Percentiles rank a stretch among this genome's conserved stretches.
Conservation (phyloP, 2,797 vertebrate genomes). For the Muscicapa comitata region DNA sequence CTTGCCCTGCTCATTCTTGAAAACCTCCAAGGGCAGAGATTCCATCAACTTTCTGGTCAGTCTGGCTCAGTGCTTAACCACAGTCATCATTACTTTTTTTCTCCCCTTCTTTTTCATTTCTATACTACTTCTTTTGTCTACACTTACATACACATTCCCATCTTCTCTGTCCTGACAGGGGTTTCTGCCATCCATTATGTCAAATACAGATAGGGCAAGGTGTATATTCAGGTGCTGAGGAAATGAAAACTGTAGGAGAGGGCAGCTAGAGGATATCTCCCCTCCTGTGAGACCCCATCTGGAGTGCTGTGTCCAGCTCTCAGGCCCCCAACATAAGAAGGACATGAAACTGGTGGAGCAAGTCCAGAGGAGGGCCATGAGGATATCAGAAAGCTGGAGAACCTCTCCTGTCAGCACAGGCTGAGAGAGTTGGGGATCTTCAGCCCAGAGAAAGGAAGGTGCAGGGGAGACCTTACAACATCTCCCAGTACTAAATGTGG, state of each 20-base stretch:
- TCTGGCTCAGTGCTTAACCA: neutral
- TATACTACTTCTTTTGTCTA: rapidly evolving
- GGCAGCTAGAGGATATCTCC: neutral
- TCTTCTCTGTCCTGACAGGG: neutral
- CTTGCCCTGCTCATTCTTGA: neutral
- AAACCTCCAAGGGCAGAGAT: neutral
- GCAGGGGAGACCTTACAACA: neutral
- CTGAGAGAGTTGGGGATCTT: neutral
- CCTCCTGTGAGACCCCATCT: neutral
- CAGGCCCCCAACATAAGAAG: neutral
- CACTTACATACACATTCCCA: neutral
- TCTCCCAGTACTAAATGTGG: neutral
- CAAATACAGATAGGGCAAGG: neutral
- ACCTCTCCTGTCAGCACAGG: neutral
- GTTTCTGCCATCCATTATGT: neutral
- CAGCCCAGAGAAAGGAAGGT: rapidly evolving
- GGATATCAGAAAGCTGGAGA: neutral
- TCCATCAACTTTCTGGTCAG: neutral
- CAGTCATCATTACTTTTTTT: neutral
- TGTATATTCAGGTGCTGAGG: neutral
- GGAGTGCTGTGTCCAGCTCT: neutral
- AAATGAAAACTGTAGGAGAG: neutral
- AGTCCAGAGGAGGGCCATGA: neutral
- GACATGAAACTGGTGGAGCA: neutral
- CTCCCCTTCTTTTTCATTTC: neutral